phyloP scores from a whole-genome alignment of 2,797 vertebrate species.

The Leucoraja ocellata region DNA sequence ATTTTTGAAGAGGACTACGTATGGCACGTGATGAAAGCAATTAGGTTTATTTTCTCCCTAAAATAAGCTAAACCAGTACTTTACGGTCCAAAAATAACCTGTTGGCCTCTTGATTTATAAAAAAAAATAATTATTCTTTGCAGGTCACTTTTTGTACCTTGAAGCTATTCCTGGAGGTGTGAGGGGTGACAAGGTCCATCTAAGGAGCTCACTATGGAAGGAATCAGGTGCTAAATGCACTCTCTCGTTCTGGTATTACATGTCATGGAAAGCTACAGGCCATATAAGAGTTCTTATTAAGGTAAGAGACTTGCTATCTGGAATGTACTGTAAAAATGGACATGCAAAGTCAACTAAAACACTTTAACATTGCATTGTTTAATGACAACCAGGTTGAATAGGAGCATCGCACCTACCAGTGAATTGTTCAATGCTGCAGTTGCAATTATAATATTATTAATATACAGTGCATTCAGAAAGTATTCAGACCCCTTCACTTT shows the following conservation, averaged over 20 bases:
- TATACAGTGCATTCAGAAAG: too few relatives aligned
- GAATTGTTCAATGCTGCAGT: not conserved
- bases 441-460: not conserved
- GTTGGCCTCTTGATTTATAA: not conserved
- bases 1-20: too few relatives aligned
- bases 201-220: slow-evolving; percentile 73
- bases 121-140: slow-evolving; percentile 37
- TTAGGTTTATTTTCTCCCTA: too few relatives aligned
- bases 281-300: slow-evolving; percentile 73
- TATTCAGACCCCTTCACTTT: too few relatives aligned
- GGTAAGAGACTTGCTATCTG: slow-evolving; percentile 56
- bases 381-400: not conserved
- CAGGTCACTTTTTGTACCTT: slow-evolving; percentile 80
- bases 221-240: slow-evolving; percentile 72
- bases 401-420: not conserved
- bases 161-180: slow-evolving; percentile 70
- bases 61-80: too few relatives aligned
- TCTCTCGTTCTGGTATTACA: slow-evolving; percentile 84
- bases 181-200: slow-evolving; percentile 73
- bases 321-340: not conserved
- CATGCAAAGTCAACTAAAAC: not conserved
- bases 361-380: not conserved
- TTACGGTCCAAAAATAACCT: not conserved
- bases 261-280: slow-evolving; percentile 68
- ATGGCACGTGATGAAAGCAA: too few relatives aligned